These are phyloP conservation scores for Zonotrichia albicollis DNA, from an alignment of 2,797 vertebrate species.

Conservation along the genomic window DNA sequence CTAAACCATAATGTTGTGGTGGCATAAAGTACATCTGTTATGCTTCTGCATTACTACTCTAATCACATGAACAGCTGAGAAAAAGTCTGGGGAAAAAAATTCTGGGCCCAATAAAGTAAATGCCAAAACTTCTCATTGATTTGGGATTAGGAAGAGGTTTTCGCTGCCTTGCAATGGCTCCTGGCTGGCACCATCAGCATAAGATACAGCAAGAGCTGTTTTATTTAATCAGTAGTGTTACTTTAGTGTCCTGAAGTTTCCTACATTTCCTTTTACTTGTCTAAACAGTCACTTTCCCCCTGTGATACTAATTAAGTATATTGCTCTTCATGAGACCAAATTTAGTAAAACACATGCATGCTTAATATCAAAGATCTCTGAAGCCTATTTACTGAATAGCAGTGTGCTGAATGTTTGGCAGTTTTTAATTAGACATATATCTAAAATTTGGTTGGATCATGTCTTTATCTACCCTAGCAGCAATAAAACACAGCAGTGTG, in stretches of 20 bases:
- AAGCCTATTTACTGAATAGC: background rate
- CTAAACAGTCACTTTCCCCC: background rate
- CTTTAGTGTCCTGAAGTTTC: background rate
- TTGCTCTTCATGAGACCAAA: background rate
- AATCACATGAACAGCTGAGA: background rate
- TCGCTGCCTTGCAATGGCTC: background rate
- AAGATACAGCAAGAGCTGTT: background rate
- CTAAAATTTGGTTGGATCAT: background rate
- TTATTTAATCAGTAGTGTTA: background rate
- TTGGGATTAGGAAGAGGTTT: background rate
- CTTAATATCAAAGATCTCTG: background rate
- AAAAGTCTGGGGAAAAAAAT: background rate
- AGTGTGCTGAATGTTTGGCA: rapidly evolving
- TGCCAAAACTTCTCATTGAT: background rate
- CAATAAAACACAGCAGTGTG: background rate
- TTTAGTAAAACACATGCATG: background rate
- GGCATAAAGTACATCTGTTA: background rate
- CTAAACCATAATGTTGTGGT: background rate
- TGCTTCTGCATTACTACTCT: background rate
- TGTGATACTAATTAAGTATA: background rate
- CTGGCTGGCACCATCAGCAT: background rate
- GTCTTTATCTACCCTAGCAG: background rate
- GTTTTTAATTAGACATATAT: background rate
- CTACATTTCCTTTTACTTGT: background rate
- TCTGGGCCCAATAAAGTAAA: background rate